Evolutionary conservation across 2,888 invertebrate genomes (phyloP), one percentile per base, ranked within the genome.

Genomic region (Balanococcus diminutus): DNA sequence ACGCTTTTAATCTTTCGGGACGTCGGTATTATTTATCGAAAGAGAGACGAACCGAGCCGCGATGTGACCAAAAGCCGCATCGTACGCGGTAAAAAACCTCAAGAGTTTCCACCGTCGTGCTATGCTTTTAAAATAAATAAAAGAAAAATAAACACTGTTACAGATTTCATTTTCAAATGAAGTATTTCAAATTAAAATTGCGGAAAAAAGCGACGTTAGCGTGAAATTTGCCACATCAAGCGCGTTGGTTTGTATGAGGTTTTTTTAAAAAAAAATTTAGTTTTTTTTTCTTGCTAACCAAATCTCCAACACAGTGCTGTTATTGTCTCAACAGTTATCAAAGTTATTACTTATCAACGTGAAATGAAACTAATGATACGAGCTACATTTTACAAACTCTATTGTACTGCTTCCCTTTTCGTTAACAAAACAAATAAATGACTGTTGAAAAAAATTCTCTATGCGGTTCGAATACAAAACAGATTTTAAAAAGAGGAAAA

Each of bases 21-120:
- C 75, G 75, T 79, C 75, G 75, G 75, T 79, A 79, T 36, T 79
- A 79, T 79, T 79, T 79, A 79, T 79, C 75, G 75, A 79, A 79
- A 36, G 19, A 79, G 75, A 36, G 56, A 56, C 9, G 22, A 51
- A 51, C 56, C n/a, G n/a, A n/a, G n/a, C n/a, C n/a, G n/a, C n/a
- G n/a, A n/a, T n/a, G n/a, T n/a, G n/a, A n/a, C n/a, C 14, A 4
- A 11, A n/a, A 46, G n/a, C n/a, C 16, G n/a, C 51, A 14, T n/a
- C 56, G 6, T 32, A 3, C 28, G 8, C 5, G 11, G n/a, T 36
- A 22, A 79, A 79, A 79, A 79, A 79, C 36, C 36, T 56, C 56
- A 0, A 67, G 67, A 67, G 28, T 67, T 67, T 67, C 28, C 28
- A 16, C 67, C 16, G 28, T 28, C n/a, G n/a, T n/a, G n/a, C n/a